Conservation (phyloP, 2,888 invertebrate species). For the Phymatocera aterrima region DNA sequence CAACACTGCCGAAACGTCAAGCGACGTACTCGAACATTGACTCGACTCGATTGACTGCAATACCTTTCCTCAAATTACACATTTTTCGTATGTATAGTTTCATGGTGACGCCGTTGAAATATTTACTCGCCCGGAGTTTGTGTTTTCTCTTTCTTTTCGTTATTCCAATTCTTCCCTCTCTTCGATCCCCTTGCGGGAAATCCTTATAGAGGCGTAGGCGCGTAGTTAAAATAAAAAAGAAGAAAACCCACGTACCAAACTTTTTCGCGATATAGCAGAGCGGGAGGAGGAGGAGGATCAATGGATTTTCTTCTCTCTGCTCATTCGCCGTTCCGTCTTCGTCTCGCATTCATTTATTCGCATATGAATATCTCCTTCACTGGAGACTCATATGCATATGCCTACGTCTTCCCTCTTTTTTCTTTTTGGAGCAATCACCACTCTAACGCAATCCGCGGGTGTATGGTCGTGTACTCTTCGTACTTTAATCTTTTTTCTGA, state of each 20-base stretch:
- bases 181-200: not conserved
- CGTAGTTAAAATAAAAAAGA: not conserved
- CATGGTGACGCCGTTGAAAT: not conserved
- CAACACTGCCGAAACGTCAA: too few relatives aligned
- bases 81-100: not conserved
- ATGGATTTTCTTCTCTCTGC: not conserved
- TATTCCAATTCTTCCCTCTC: not conserved
- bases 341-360: not conserved
- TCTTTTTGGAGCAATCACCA: not conserved
- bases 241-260: not conserved
- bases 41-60: too few relatives aligned
- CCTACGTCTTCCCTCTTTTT: too few relatives aligned
- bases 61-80: too few relatives aligned
- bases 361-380: constrained; percentile 37
- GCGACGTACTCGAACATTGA: too few relatives aligned
- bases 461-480: too few relatives aligned
- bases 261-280: not conserved
- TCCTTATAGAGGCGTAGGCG: not conserved
- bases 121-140: too few relatives aligned
- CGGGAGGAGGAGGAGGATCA: not conserved
- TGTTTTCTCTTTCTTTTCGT: not conserved
- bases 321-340: not conserved
- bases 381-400: too few relatives aligned
- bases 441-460: not conserved
- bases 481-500: too few relatives aligned